Base-by-base conservation (phyloP, 2,797 vertebrate species). In the Protosalanx chinensis region DNA sequence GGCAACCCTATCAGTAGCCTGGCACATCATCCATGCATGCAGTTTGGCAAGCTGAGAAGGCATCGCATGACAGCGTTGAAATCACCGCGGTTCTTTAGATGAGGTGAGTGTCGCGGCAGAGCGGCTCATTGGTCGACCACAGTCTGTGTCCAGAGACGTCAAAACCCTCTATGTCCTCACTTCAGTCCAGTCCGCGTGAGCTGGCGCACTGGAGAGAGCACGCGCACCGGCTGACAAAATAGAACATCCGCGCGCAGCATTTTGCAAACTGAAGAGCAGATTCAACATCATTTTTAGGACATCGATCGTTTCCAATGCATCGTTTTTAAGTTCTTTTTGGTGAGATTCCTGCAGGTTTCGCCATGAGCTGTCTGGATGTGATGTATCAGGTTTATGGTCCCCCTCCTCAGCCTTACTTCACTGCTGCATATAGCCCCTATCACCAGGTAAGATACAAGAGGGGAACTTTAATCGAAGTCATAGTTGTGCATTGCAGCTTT, bases 321-420 rank as follows among this genome's bases (percentile, higher is more conserved):
- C 89, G 86, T 77, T 82, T 72, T 77, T 67, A 71, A 81, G 72
- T 75, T 49, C 16, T 79, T 77, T 84, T 87, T 78, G 88, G 89
- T 92, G 92, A 93, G 70, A 79, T 61, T 64, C 60, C 61, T 27
- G 53, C 57, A 71, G 67, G 82, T 83, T 86, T 89, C 94, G 96
- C 93, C 95, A 99, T 99, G 97, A 99, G 97, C 95, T 98, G 97
- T 92, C 81, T 99, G 95, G 96, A 98, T 97, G 97, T 98, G 89
- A 96, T 98, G 96, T 98, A 98, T 93, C 96, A 96, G 91, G 96
- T 97, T 78, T 98, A 98, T 78, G 95, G 95, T 88, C 92, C 93
- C 76, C 92, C 93, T 78, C 91, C 95, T 71, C 97, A 99, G 89
- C 93, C 95, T 66, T 98, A 96, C 84, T 96, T 99, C 83, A 90